phyloP scores from a whole-genome alignment of 2,888 invertebrate species.

The Stramonita haemastoma region DNA sequence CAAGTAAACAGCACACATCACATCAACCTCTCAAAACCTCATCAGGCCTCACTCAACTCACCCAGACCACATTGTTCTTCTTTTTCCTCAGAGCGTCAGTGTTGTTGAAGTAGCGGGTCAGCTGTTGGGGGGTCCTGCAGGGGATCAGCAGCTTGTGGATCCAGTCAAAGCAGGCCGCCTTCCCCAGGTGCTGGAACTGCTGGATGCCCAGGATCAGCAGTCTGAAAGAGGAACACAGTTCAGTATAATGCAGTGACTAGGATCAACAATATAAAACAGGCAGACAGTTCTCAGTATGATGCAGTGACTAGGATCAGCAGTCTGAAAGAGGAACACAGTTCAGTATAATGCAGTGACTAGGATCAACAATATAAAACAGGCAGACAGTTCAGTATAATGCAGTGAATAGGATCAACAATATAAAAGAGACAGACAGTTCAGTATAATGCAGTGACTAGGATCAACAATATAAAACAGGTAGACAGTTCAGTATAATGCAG shows the following conservation, averaged over 20 bases:
- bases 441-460: no score
- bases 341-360: no score
- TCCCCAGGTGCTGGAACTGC: constrained; percentile 80
- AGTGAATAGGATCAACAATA: no score
- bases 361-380: no score
- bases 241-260: background rate
- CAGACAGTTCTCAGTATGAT: no score
- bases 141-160: constrained; percentile 72
- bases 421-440: no score
- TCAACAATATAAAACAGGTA: no score
- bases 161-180: constrained; percentile 54
- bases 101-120: constrained; percentile 61
- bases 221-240: constrained; percentile 78
- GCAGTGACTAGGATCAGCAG: no score
- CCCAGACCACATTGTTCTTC: constrained; percentile 58
- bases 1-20: background rate
- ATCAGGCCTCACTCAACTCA: constrained; percentile 46
- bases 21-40: background rate
- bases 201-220: constrained; percentile 85
- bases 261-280: no score
- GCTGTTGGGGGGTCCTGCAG: constrained; percentile 69
- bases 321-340: no score
- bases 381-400: no score
- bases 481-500: no score
- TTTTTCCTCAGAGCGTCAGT: background rate